Base-by-base conservation (phyloP, 2,888 invertebrate species). In the Sarcophaga variegata region DNA sequence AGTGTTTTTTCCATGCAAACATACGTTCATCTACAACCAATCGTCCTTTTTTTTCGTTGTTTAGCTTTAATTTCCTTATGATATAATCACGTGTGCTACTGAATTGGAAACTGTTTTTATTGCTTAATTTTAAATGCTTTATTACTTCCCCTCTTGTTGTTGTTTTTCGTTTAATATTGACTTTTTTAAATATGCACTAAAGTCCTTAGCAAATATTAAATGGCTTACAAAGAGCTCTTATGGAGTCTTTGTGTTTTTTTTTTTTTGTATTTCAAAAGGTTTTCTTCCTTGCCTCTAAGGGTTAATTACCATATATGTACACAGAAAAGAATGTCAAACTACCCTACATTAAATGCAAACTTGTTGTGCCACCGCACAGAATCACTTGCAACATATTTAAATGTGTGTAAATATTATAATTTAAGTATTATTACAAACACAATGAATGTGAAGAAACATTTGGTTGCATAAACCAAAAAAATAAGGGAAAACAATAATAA, bases 281-380 rank as follows among this genome's bases (percentile, higher is more conserved):
- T n/a, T 45, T 10, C 8, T 45, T 10, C 8, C 14, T 54, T 49
- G 27, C 25, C 67, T 70, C 37, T 37, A 60, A 71, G 66, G 75
- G 60, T 82, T 79, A 86, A 79, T 86, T 82, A 75, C 37, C 37
- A 37, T 10, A 37, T 37, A 25, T 3, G 25, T 62, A 22, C 8
- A 76, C 20, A 54, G 20, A 82, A 82, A 82, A 54, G 64, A 82
- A 78, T 75, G 59, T 70, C 47, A 77, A 70, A 64, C 81, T 81
- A 70, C 78, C 77, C 72, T 49, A 66, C 62, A 69, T n/a, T 11
- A 54, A 76, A 66, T 47, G 37, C 37, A 64, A 70, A 63, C 54
- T 78, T 60, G 17, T 79, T 64, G 63, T 67, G 45, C n/a, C 20
- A 64, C 20, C 25, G 45, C 14, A 27, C 62, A 76, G 5, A 59